Evolutionary conservation across 2,888 invertebrate genomes (phyloP).

Genomic region (Clunio marinus): DNA sequence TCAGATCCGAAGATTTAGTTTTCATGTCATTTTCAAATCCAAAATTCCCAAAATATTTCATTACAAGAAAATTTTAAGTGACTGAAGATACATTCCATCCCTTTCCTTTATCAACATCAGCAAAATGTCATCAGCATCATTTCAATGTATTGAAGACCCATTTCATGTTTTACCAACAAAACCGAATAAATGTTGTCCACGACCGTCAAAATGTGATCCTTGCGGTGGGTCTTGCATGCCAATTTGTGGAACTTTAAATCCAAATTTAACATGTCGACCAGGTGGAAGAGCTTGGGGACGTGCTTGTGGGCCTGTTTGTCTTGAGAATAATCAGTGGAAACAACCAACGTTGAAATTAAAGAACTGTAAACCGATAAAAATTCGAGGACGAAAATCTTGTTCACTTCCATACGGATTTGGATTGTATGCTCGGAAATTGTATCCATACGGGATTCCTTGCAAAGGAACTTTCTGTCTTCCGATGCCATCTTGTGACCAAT

Average conservation of each 20-base stretch:
- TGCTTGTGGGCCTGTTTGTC: constrained; percentile 16
- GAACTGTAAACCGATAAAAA: background rate
- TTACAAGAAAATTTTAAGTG: no score
- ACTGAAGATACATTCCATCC: no score
- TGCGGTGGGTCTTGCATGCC: constrained; percentile 4
- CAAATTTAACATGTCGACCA: constrained; percentile 27
- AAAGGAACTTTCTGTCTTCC: background rate
- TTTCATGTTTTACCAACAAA: background rate
- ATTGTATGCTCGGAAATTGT: constrained; percentile 21
- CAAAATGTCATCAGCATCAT: background rate
- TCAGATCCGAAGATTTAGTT: no score
- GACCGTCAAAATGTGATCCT: constrained; percentile 23
- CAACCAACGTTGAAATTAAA: background rate
- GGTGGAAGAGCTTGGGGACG: constrained; percentile 24
- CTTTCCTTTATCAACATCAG: no score
- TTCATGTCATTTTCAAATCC: no score
- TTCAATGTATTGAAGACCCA: no score
- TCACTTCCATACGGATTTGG: constrained; percentile 27
- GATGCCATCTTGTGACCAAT: background rate
- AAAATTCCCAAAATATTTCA: no score
- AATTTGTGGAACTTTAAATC: constrained; percentile 16
- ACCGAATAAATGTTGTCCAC: background rate
- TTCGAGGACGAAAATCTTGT: background rate
- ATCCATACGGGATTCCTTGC: constrained; percentile 32
- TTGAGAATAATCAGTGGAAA: background rate